phyloP scores from a whole-genome alignment of 2,888 invertebrate genomes.

The Malthinus flaveolus region DNA sequence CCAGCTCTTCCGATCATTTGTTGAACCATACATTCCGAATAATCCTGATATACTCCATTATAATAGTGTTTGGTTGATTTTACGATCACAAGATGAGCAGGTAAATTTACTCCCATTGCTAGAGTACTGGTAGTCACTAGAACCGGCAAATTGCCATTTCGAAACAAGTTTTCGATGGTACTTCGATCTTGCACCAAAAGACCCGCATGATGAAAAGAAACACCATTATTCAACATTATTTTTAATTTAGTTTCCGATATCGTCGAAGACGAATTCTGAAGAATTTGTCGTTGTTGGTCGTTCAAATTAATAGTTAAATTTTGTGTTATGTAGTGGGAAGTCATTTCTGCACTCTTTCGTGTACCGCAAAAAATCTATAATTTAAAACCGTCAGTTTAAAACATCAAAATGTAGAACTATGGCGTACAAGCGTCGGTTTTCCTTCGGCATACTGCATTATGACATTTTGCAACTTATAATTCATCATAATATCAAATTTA shows the following conservation, averaged over 20 bases:
- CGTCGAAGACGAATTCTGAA: slow-evolving; percentile 51
- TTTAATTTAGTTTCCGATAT: slow-evolving; percentile 48
- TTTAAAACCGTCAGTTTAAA: background rate
- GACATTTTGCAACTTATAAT: slow-evolving; percentile 70
- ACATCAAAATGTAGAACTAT: background rate
- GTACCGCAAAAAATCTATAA: slow-evolving; percentile 76
- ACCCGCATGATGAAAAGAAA: slow-evolving; percentile 82
- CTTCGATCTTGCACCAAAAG: slow-evolving; percentile 66
- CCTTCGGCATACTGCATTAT: slow-evolving; percentile 71
- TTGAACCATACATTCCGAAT: slow-evolving; percentile 71
- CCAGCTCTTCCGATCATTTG: slow-evolving; percentile 88
- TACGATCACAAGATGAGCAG: slow-evolving; percentile 80
- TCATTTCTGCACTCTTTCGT: slow-evolving; percentile 72
- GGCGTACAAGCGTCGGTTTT: slow-evolving; percentile 71
- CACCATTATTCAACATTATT: slow-evolving; percentile 63
- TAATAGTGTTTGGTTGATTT: slow-evolving; percentile 77
- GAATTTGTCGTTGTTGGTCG: slow-evolving; percentile 58
- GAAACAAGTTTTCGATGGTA: slow-evolving; percentile 68
- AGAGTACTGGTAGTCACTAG: slow-evolving; percentile 72
- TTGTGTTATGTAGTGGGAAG: slow-evolving; percentile 65
- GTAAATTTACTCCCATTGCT: slow-evolving; percentile 83
- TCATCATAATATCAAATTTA: slow-evolving; percentile 77
- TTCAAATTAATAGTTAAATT: slow-evolving; percentile 59
- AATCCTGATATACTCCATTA: slow-evolving; percentile 62
- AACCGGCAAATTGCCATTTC: slow-evolving; percentile 67